These are phyloP conservation scores for Solen grandis DNA, from an alignment of 1,140 invertebrate genomes.

Conservation along the genomic window DNA sequence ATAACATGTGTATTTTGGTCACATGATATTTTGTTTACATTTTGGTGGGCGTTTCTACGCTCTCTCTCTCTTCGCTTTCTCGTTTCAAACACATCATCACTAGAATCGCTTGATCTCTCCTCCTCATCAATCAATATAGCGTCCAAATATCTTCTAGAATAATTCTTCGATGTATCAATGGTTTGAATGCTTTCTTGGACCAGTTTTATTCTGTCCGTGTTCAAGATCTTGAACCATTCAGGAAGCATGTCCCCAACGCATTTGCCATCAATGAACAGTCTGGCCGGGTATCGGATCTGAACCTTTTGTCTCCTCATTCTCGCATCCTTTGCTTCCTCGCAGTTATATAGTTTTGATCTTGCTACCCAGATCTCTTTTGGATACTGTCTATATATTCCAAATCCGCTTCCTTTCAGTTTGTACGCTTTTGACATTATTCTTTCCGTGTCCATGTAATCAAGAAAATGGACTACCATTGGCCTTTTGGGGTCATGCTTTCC, in stretches of 20 bases:
- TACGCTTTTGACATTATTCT: constrained; percentile 1
- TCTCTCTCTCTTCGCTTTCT: neutral
- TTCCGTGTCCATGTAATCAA: constrained; percentile 1
- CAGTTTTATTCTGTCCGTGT: neutral
- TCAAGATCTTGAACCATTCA: constrained; percentile 1
- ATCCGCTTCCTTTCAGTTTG: constrained; percentile 1
- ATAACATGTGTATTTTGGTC: too few species aligned
- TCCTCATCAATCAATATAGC: neutral
- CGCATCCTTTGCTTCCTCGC: neutral
- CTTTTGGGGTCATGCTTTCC: constrained; percentile 10
- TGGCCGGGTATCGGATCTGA: neutral
- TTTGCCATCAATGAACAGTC: neutral
- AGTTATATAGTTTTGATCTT: neutral
- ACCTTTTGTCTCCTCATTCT: neutral
- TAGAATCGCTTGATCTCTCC: neutral
- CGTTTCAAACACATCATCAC: neutral
- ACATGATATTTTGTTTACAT: neutral
- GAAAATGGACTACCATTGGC: neutral
- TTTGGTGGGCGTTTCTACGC: neutral
- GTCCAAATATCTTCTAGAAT: neutral
- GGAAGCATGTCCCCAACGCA: neutral
- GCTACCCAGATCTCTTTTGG: neutral
- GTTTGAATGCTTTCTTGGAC: neutral
- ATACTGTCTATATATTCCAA: constrained; percentile 6
- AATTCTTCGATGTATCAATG: neutral